These are phyloP conservation scores for Clinocottus analis DNA, from an alignment of 2,113 vertebrate genomes.

Conservation along the genomic window DNA sequence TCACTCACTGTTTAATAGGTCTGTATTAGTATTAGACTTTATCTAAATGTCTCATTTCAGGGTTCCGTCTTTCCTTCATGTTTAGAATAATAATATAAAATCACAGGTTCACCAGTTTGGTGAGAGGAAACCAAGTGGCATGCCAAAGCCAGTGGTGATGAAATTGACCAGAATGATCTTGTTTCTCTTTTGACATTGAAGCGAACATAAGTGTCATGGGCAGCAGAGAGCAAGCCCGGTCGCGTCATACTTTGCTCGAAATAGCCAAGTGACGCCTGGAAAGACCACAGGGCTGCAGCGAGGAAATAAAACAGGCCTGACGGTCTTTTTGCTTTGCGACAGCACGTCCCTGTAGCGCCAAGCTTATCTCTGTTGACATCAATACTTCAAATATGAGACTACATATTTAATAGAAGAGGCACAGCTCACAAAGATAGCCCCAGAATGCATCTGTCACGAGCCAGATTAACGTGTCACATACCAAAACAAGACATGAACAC, in stretches of 20 bases:
- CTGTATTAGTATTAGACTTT: background rate
- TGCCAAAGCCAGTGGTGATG: conserved; percentile 40
- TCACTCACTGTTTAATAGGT: background rate
- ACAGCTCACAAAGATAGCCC: conserved; percentile 30
- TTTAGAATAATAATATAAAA: background rate
- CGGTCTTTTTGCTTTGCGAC: background rate
- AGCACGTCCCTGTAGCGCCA: background rate
- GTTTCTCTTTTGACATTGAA: conserved; percentile 63
- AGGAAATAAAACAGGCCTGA: conserved; percentile 11
- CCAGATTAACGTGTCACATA: conserved; percentile 42
- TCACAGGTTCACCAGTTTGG: background rate
- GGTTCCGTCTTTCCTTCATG: background rate
- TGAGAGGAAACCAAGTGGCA: conserved; percentile 19
- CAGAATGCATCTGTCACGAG: conserved; percentile 38
- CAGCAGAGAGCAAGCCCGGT: conserved; percentile 19
- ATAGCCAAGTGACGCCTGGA: conserved; percentile 36
- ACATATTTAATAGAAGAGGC: conserved; percentile 29
- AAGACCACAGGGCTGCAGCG: conserved; percentile 11
- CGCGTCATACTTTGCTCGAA: conserved; percentile 53
- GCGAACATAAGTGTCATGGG: conserved; percentile 46
- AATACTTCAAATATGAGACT: conserved; percentile 13
- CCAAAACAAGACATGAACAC: conserved; percentile 63
- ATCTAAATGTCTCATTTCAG: background rate
- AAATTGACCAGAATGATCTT: conserved; percentile 33
- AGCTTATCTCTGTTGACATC: conserved; percentile 12